Evolutionary conservation across 2,113 vertebrate genomes (phyloP), one percentile per base, ranked within the genome.

Genomic region (Aptenodytes patagonicus): DNA sequence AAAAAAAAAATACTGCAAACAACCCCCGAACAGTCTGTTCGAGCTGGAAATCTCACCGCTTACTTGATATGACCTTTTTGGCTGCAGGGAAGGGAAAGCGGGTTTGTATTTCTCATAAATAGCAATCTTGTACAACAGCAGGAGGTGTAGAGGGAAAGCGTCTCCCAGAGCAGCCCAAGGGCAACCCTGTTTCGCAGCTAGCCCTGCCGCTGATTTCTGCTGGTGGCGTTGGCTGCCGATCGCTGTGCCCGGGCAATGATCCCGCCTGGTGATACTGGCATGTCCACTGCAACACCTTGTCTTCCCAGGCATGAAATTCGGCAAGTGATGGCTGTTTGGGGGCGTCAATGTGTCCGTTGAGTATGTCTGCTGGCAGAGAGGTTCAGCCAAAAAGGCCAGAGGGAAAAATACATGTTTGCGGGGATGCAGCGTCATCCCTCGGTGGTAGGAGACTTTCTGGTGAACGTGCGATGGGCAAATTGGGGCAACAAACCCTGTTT

Each of bases 11-110:
- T n/a, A 22, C 84, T 46, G 85, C 88, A 82, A 81, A 51, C 92
- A 96, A 54, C 94, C 94, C 95, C 96, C 82, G 4, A 60, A 91
- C 87, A 96, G 87, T 91, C 96, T 96, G 95, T 82, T 95, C 34
- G 2, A 90, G 84, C 78, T 91, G 95, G 84, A 84, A 95, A 75
- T 71, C 87, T 94, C 85, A 16, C 17, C 4, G 1, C 84, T 84
- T 17, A 1, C 77, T 93, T 42, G 46, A 3, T n/a, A 46, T 14
- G 65, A 94, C 92, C 87, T 75, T 71, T 86, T 15, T 75, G 94
- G 84, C 73, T 91, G 92, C 0, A 11, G 36, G 60, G 69, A 95
- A 81, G 42, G 86, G 61, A 68, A 70, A 65, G 54, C 6, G 9
- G 70, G 38, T 40, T 58, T 49, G 73, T 49, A 4, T 36, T 93